phyloP scores from a whole-genome alignment of 2,797 vertebrate genomes.

The Echeneis naucrates region DNA sequence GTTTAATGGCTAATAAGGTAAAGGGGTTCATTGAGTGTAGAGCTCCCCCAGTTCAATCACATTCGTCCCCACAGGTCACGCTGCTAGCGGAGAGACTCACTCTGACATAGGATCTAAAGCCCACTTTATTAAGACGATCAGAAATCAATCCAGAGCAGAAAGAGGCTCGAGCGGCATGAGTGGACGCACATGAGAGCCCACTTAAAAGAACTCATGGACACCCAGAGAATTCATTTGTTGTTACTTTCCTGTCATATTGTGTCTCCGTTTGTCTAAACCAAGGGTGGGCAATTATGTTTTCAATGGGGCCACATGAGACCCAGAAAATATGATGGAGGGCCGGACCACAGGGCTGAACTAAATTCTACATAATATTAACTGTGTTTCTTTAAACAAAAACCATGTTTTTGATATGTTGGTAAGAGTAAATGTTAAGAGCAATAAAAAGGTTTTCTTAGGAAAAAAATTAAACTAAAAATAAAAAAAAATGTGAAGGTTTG shows the following conservation, averaged over 20 bases:
- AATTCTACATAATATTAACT: too few species aligned
- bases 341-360: too few species aligned
- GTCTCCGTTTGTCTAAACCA: too few species aligned
- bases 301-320: too few species aligned
- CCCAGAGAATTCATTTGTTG: neutral
- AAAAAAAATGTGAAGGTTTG: too few species aligned
- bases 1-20: conserved; percentile 21
- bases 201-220: neutral
- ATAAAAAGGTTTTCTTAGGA: too few species aligned
- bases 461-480: too few species aligned
- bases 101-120: conserved; percentile 15
- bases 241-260: neutral
- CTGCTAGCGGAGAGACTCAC: conserved; percentile 6
- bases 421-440: too few species aligned
- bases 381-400: too few species aligned
- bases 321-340: too few species aligned
- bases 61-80: conserved; percentile 22
- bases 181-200: conserved; percentile 21
- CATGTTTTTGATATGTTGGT: too few species aligned
- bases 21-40: neutral
- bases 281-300: too few species aligned
- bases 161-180: neutral
- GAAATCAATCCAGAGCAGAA: conserved; percentile 15
- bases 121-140: conserved; percentile 50
- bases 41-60: conserved; percentile 1